A percentile compares a stretch with the other conserved stretches of the same genome.
phyloP scores from a whole-genome alignment of 2,113 vertebrate genomes.

The Struthio camelus region DNA sequence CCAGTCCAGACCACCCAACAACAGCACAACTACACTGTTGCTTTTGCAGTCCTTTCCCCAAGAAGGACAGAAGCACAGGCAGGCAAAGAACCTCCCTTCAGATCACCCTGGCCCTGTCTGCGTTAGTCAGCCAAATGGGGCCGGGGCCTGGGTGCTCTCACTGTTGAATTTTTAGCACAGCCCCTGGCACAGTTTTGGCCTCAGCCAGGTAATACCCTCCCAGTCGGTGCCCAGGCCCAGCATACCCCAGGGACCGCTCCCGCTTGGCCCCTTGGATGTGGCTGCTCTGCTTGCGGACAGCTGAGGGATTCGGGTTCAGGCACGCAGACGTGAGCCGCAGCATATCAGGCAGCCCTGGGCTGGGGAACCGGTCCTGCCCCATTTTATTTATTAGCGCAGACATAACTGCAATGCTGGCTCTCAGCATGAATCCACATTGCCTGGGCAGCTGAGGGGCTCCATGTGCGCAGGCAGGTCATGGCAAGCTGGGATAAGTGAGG shows the following conservation, averaged over 20 bases:
- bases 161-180: too few species aligned
- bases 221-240: neutral
- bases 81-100: neutral
- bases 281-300: neutral
- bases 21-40: neutral
- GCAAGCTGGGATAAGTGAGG: rapidly evolving
- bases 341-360: neutral
- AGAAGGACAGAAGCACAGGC: neutral
- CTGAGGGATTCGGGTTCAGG: neutral
- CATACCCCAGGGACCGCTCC: rapidly evolving
- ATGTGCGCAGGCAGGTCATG: rapidly evolving
- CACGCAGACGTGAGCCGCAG: rapidly evolving
- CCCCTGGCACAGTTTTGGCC: neutral
- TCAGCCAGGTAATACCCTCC: rapidly evolving
- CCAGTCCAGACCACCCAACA: too few species aligned
- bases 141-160: too few species aligned
- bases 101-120: too few species aligned
- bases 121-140: neutral
- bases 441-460: neutral
- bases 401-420: neutral
- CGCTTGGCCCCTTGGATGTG: neutral
- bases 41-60: neutral
- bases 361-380: neutral
- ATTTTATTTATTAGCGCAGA: neutral
- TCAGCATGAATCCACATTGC: neutral